These are phyloP conservation scores for Protodeltote pygarga DNA, from an alignment of 2,888 invertebrate genomes.

Conservation along the genomic window DNA sequence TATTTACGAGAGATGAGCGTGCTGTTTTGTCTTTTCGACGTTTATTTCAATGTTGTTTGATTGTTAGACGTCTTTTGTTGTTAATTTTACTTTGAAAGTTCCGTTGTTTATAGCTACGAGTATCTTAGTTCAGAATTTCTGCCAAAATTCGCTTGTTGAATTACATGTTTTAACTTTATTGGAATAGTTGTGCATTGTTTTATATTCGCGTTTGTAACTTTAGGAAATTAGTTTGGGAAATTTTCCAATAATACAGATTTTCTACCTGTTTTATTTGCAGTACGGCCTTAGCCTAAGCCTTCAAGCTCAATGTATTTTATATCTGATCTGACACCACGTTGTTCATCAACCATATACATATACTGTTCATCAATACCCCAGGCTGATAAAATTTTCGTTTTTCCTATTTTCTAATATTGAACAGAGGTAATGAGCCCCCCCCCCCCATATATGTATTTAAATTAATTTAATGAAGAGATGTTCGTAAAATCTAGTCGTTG, in stretches of 20 bases:
- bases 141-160: slow-evolving; percentile 3
- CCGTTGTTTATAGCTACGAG: background rate
- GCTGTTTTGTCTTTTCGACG: slow-evolving; percentile 4
- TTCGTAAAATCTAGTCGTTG: too few species aligned
- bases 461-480: too few species aligned
- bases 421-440: too few species aligned
- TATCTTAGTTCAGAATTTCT: background rate
- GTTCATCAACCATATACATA: too few species aligned
- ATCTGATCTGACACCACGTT: too few species aligned
- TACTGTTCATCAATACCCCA: too few species aligned
- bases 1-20: slow-evolving; percentile 13
- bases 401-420: too few species aligned
- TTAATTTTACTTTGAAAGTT: slow-evolving; percentile 8
- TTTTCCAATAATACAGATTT: slow-evolving; percentile 20
- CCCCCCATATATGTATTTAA: too few species aligned
- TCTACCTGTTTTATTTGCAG: too few species aligned
- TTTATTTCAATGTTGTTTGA: slow-evolving; percentile 25
- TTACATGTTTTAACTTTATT: slow-evolving; percentile 7
- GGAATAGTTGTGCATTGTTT: slow-evolving; percentile 13
- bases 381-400: too few species aligned
- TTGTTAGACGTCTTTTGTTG: slow-evolving; percentile 16
- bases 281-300: slow-evolving; percentile 34
- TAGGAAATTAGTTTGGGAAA: slow-evolving; percentile 13
- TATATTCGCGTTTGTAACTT: slow-evolving; percentile 3
- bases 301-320: slow-evolving; percentile 14